A percentile compares a stretch with the other conserved stretches of the same genome.
These are phyloP conservation scores for Herminia tarsipennalis DNA, from an alignment of 2,888 invertebrate genomes.

Conservation along the genomic window DNA sequence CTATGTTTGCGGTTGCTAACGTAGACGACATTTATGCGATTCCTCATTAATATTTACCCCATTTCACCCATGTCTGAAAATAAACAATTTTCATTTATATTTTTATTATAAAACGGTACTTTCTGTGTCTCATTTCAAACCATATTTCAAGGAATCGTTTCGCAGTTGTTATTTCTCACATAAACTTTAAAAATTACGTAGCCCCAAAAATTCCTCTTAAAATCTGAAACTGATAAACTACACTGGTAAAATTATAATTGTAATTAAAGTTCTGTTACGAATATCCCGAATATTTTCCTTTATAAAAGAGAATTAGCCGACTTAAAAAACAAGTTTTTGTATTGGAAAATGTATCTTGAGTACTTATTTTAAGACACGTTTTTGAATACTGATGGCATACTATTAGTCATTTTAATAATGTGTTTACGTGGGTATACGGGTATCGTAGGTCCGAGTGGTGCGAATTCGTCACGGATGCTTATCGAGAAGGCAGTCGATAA, in stretches of 20 bases:
- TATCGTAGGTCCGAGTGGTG: slow-evolving; percentile 60
- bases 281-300: slow-evolving; percentile 68
- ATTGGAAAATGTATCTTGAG: slow-evolving; percentile 25
- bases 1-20: too few species aligned
- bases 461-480: slow-evolving; percentile 84
- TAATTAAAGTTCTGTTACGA: slow-evolving; percentile 77
- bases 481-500: slow-evolving; percentile 81
- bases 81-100: too few species aligned
- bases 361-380: slow-evolving; percentile 31
- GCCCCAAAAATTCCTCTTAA: slow-evolving; percentile 40
- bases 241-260: slow-evolving; percentile 69
- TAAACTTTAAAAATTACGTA: slow-evolving; percentile 28
- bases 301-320: slow-evolving; percentile 23
- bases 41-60: too few species aligned
- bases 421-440: slow-evolving; percentile 31
- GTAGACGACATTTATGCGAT: too few species aligned
- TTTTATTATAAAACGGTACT: too few species aligned
- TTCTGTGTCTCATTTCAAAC: too few species aligned
- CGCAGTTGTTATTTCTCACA: too few species aligned
- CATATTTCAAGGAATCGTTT: too few species aligned
- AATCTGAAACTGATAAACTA: slow-evolving; percentile 58
- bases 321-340: slow-evolving; percentile 1
- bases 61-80: too few species aligned
- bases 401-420: slow-evolving; percentile 40
- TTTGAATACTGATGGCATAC: slow-evolving; percentile 18